Evolutionary conservation across 2,797 vertebrate species (phyloP), one percentile per base, ranked within the genome.

Genomic region (Ficedula albicollis): DNA sequence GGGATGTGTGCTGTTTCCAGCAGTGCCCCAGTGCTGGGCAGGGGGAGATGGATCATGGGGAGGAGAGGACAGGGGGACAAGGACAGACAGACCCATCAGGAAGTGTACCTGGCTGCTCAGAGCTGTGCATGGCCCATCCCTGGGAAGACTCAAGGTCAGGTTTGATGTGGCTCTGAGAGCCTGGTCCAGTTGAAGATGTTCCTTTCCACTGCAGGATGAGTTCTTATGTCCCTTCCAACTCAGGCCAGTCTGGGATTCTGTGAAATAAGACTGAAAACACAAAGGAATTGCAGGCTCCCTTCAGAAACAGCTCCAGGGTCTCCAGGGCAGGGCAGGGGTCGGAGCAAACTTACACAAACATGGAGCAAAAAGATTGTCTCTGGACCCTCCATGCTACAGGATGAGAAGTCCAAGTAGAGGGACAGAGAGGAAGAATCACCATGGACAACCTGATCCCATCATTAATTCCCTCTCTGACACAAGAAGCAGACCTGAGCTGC

Each of bases 311-410:
- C 63, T 32, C 9, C 52, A n/a, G 30, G n/a, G 46, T 9, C 39
- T 59, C 32, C 51, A 80, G 78, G 51, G 60, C 30, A 69, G 60
- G 56, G 39, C 26, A 32, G 0, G 3, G 41, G 9, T 32, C 76
- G 80, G 39, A 66, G 54, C 46, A 87, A 76, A 84, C 10, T 36
- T 13, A 5, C 49, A 41, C 19, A 34, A 43, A 63, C 15, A 21
- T 0, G 1, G 36, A 74, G 38, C 55, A 62, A 56, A 72, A 56
- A 41, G 17, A 46, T 69, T 66, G 94, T 32, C 48, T 46, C 29
- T 38, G 39, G 14, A 15, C 6, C 12, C 30, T 66, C 69, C 1
- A 1, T 26, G n/a, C 36, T 29, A 3, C 0, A 3, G 58, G 30
- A 62, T 55, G 39, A 79, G 72, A 76, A 84, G 43, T 10, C 43